phyloP scores from a whole-genome alignment of 1,140 invertebrate genomes.

The Nasonia giraulti region DNA sequence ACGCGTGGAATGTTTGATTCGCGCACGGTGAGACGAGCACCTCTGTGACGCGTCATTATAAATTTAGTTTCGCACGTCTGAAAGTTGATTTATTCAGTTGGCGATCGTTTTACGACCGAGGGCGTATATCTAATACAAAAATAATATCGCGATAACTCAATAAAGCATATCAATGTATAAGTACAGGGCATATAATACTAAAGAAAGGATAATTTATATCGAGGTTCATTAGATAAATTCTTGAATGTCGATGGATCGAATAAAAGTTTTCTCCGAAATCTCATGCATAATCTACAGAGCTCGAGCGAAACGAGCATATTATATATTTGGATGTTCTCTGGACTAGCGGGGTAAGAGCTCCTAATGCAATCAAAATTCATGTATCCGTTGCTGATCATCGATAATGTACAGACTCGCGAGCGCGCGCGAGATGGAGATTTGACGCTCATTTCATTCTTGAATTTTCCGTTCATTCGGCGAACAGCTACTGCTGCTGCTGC shows the following conservation, averaged over 20 bases:
- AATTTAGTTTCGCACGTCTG: neutral
- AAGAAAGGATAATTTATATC: neutral
- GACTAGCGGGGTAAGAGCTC: neutral
- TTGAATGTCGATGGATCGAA: neutral
- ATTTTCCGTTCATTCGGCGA: neutral
- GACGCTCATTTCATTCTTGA: slow-evolving; percentile 26
- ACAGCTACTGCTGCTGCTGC: neutral
- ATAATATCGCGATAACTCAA: too few species aligned
- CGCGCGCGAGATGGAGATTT: neutral
- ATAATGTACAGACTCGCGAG: neutral
- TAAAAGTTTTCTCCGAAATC: neutral
- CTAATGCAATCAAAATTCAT: slow-evolving; percentile 5
- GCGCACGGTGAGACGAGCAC: neutral
- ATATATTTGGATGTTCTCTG: neutral
- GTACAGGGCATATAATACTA: too few species aligned
- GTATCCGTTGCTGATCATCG: neutral
- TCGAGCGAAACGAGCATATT: neutral
- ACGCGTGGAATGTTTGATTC: neutral
- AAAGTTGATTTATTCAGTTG: neutral
- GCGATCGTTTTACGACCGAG: neutral
- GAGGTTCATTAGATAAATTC: neutral
- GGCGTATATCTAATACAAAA: too few species aligned
- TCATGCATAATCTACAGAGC: neutral
- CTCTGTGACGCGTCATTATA: neutral
- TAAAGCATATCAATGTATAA: too few species aligned